Base-by-base conservation (phyloP, 92 coral and sea anemone species). In the Pocillopora meandrina region DNA sequence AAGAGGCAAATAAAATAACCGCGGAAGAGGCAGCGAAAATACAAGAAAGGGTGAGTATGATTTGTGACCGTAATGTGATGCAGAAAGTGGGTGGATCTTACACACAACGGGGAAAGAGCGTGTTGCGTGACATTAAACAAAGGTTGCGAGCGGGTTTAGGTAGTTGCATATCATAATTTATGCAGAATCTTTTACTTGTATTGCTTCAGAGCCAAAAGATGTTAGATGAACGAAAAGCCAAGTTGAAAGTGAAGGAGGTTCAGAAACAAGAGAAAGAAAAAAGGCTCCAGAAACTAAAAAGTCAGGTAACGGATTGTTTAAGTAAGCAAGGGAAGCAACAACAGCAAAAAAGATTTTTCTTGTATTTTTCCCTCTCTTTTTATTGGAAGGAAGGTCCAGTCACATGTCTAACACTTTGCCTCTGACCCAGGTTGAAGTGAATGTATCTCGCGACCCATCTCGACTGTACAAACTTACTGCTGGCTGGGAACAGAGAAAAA, bases 401-500 rank as follows among this genome's bases (percentile, higher is more conserved):
- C 8, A 26, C 31, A 26, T 42, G 52, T 42, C 8, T 42, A 26
- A 26, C 31, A 26, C 8, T 42, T 42, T 42, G 4, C 52, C 13
- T 86, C 36, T 73, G 71, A 64, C 56, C 12, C 42, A 96, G 99
- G 99, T 96, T 61, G 98, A 92, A 79, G 97, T 96, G 0, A 93
- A 92, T 33, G 99, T 89, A 49, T 85, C 92, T 77, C 89, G 98
- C 47, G 99, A 96, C 79, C 99, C 99, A 34, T 86, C 95, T 80
- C 95, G 99, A 70, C 89, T 97, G 78, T 91, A 92, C 84, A 97
- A 91, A 71, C 90, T 97, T 61, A 97, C 99, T 18, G 93, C 88
- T 42, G 99, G 99, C 34, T 88, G 91, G 91, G 93, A 97, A 68
- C 95, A 97, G 85, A 89, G 99, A 33, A 91, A 92, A 80, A 97